Evolutionary conservation across 2,113 vertebrate genomes (phyloP).

Genomic region (Perca flavescens): DNA sequence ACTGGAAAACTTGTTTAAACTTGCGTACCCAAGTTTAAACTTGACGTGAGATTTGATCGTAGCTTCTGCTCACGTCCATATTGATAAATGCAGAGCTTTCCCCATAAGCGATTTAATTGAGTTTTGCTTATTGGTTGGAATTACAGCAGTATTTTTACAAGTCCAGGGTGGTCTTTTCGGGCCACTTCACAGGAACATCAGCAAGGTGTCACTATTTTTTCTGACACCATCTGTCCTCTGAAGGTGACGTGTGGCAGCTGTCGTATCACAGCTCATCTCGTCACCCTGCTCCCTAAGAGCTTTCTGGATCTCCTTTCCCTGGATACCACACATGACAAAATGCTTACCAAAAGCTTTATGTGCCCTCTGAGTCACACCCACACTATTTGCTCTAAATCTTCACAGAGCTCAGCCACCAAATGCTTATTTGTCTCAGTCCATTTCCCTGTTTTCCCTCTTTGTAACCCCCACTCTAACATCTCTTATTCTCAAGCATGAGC

Average conservation of each 20-base stretch:
- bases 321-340: conserved; percentile 43
- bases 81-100: too few species aligned
- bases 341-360: conserved; percentile 45
- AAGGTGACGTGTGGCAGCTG: conserved; percentile 67
- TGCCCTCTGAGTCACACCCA: conserved; percentile 49
- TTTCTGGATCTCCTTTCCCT: conserved; percentile 23
- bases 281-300: conserved; percentile 47
- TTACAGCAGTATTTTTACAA: conserved; percentile 14
- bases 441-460: background rate
- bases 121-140: background rate
- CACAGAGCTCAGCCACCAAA: background rate
- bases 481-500: conserved; percentile 31
- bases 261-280: conserved; percentile 50
- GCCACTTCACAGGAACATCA: conserved; percentile 53
- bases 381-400: conserved; percentile 7
- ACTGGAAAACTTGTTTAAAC: too few species aligned
- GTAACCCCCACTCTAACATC: background rate
- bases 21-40: too few species aligned
- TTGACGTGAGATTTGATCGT: too few species aligned
- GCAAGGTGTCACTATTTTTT: conserved; percentile 31
- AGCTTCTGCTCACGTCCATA: too few species aligned
- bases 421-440: background rate
- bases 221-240: conserved; percentile 41
- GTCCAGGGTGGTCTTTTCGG: conserved; percentile 40
- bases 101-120: background rate